Conservation (phyloP, 2,797 vertebrate genomes). For the Labeo calbasu region DNA sequence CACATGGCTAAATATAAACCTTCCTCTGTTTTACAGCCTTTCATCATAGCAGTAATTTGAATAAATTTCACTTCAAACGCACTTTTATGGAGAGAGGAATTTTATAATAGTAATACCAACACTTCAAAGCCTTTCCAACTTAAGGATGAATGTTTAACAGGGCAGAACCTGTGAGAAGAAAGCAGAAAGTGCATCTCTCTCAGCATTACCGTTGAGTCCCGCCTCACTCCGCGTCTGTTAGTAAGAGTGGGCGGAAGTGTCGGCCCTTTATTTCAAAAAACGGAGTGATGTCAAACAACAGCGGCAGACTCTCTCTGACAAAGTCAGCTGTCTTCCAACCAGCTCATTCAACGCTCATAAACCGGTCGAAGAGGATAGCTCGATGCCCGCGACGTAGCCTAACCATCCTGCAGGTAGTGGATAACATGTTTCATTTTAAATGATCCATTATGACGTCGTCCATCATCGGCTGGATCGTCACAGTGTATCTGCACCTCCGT, state of each 20-base stretch:
- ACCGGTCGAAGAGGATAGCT: constrained; percentile 4
- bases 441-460: constrained; percentile 28
- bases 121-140: not conserved
- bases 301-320: constrained; percentile 51
- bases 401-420: constrained; percentile 37
- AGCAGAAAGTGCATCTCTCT: constrained; percentile 26
- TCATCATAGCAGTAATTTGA: not conserved
- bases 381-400: constrained; percentile 10
- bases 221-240: constrained; percentile 63
- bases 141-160: not conserved
- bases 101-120: not conserved
- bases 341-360: constrained; percentile 36
- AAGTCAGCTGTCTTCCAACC: constrained; percentile 55
- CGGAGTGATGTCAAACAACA: constrained; percentile 67
- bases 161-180: constrained; percentile 11
- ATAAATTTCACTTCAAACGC: not conserved
- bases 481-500: not conserved
- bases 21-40: not conserved
- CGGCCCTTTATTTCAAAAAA: constrained; percentile 66
- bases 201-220: constrained; percentile 56
- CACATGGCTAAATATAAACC: not conserved
- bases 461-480: not conserved
- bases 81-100: not conserved
- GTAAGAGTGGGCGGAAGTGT: constrained; percentile 65
- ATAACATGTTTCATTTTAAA: constrained; percentile 36